Percentiles rank a stretch among this genome's conserved stretches.
phyloP scores from a whole-genome alignment of 2,888 invertebrate species.

The Tethea ocularis region DNA sequence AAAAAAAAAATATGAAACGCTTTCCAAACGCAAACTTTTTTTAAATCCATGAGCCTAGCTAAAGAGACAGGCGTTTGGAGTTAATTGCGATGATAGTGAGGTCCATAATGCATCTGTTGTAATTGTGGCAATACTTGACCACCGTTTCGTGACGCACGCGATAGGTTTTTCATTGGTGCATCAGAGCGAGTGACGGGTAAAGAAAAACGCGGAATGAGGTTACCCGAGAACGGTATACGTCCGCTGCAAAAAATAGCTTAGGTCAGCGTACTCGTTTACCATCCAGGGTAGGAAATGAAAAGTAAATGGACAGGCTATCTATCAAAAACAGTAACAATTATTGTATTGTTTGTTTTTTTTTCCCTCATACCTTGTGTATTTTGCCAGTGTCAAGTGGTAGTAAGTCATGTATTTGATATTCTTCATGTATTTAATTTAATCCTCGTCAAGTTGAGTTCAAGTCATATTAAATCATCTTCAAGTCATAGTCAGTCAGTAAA shows the following conservation, averaged over 20 bases:
- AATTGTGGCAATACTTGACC: conserved; percentile 50
- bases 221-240: conserved; percentile 54
- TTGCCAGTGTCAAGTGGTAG: no score
- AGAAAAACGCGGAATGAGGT: conserved; percentile 69
- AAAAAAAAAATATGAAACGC: background rate
- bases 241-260: conserved; percentile 40
- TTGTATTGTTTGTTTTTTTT: no score
- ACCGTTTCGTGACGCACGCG: conserved; percentile 60
- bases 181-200: conserved; percentile 56
- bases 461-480: no score
- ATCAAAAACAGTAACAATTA: no score
- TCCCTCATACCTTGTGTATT: no score
- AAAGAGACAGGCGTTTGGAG: conserved; percentile 16
- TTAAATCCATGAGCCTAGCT: background rate
- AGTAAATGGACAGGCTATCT: background rate
- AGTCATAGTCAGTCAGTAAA: no score
- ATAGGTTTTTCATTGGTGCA: conserved; percentile 63
- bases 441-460: no score
- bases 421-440: no score
- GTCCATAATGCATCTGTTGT: conserved; percentile 58
- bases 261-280: conserved; percentile 43
- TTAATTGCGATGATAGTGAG: conserved; percentile 42
- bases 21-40: background rate
- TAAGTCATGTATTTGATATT: no score
- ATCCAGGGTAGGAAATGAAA: conserved; percentile 17